Evolutionary conservation across 2,797 vertebrate species (phyloP).

Genomic region (Luscinia luscinia): DNA sequence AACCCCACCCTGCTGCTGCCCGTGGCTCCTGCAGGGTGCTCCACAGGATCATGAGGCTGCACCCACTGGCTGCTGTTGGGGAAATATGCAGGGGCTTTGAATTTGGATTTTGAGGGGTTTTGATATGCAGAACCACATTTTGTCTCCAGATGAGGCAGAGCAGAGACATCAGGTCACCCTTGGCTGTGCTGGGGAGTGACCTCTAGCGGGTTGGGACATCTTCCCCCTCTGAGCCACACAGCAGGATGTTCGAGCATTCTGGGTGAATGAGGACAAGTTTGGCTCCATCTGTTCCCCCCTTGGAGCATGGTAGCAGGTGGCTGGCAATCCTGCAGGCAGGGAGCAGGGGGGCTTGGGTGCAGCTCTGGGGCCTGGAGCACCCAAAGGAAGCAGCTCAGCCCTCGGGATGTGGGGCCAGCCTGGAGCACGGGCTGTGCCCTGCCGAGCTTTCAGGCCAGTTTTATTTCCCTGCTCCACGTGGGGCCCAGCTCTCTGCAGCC

Average conservation of each 20-base stretch:
- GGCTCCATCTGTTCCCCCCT: neutral
- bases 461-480: fast-evolving
- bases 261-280: neutral
- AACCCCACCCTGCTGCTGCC: neutral
- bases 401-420: neutral
- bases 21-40: neutral
- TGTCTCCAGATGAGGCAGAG: neutral
- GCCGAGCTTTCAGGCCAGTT: fast-evolving
- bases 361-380: neutral
- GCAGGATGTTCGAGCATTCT: fast-evolving
- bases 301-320: fast-evolving
- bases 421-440: fast-evolving
- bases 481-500: neutral
- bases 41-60: neutral
- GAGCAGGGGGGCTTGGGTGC: neutral
- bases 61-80: fast-evolving
- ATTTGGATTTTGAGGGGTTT: neutral
- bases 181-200: neutral
- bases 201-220: fast-evolving
- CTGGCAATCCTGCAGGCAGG: neutral
- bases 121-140: fast-evolving
- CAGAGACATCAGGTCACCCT: fast-evolving
- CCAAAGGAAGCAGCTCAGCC: neutral
- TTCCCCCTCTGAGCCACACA: fast-evolving
- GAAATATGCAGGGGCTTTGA: neutral